phyloP scores from a whole-genome alignment of 64 coral and sea anemone species.

The Platygyra sinensis region DNA sequence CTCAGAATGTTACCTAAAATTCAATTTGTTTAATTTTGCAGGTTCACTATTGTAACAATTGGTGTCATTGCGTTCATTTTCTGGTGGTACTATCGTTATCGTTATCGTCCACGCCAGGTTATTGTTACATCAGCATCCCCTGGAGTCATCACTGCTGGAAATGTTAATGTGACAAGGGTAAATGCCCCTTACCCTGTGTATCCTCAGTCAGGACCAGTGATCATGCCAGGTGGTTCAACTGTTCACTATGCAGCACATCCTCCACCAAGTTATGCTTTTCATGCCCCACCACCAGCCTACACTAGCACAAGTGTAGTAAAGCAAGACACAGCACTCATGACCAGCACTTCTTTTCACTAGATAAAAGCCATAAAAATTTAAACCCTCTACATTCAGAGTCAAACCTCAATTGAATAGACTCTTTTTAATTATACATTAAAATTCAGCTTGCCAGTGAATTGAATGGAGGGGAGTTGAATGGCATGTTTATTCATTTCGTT shows the following conservation, averaged over 20 bases:
- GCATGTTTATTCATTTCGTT: too few species aligned
- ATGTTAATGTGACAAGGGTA: neutral
- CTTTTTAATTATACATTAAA: too few species aligned
- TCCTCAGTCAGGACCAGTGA: neutral
- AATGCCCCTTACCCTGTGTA: conserved; percentile 10
- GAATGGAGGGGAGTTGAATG: too few species aligned
- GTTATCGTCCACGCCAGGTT: conserved; percentile 65
- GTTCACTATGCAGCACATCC: neutral
- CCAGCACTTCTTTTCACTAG: neutral
- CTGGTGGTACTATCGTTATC: conserved; percentile 95
- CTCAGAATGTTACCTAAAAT: too few species aligned
- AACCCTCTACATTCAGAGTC: neutral
- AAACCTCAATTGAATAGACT: too few species aligned
- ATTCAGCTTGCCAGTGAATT: too few species aligned
- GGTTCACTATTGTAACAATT: conserved; percentile 64
- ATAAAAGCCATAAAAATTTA: neutral
- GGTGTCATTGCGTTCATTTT: conserved; percentile 64
- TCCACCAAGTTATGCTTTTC: neutral
- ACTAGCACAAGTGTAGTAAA: conserved; percentile 4
- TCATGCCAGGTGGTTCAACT: neutral
- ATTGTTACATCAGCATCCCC: neutral
- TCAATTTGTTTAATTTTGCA: neutral
- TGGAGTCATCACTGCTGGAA: neutral
- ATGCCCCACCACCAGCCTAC: conserved; percentile 7
- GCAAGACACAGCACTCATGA: neutral